These are phyloP conservation scores for Acomys russatus DNA, from an alignment of 2,797 vertebrate species.

Conservation along the genomic window DNA sequence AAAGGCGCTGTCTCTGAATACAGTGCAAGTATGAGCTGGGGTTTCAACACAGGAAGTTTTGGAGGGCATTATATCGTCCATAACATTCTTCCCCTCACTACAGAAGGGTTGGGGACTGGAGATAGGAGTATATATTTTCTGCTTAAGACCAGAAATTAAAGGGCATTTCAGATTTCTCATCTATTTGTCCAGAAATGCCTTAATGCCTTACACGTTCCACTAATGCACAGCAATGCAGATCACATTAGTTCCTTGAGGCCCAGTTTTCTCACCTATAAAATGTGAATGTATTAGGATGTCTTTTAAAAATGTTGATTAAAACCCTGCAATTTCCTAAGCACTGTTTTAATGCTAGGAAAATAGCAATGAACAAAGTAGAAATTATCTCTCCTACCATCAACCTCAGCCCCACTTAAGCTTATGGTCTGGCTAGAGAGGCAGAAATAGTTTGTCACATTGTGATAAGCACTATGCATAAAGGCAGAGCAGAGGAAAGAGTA, in stretches of 20 bases:
- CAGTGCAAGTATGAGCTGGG: neutral
- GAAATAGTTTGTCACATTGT: neutral
- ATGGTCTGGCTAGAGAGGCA: neutral
- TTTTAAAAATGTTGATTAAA: neutral
- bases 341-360: neutral
- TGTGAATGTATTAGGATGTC: neutral
- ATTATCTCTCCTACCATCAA: neutral
- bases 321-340: neutral
- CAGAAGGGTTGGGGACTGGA: neutral
- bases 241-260: neutral
- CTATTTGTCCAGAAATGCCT: neutral
- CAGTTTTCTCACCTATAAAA: constrained; percentile 7
- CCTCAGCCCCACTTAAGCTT: neutral
- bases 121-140: neutral
- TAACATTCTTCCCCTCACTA: neutral
- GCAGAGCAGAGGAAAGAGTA: neutral
- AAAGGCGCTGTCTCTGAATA: neutral
- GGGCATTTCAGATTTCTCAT: neutral
- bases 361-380: neutral
- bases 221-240: neutral
- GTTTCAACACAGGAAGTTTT: neutral
- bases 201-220: neutral
- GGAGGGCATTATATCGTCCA: neutral
- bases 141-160: neutral
- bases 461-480: neutral